Evolutionary conservation across 2,888 invertebrate genomes (phyloP).

Genomic region (Hydriomena furcata): DNA sequence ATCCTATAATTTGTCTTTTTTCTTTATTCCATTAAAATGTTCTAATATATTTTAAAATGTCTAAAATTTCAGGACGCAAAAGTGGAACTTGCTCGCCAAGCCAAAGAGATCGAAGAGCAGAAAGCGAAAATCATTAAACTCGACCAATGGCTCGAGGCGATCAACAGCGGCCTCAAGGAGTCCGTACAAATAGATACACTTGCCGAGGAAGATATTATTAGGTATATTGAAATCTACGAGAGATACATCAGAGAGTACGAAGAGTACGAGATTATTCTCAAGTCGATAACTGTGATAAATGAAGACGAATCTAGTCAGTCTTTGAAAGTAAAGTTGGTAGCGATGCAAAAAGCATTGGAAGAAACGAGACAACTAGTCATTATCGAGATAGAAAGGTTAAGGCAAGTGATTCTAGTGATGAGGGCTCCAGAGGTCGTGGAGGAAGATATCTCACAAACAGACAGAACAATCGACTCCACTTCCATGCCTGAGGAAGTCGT

Average conservation of each 20-base stretch:
- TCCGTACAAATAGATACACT: constrained; percentile 65
- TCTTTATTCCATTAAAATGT: background rate
- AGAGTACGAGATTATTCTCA: constrained; percentile 72
- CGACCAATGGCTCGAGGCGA: constrained; percentile 77
- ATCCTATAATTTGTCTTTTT: too few species aligned
- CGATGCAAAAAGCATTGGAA: constrained; percentile 81
- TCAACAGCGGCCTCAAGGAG: constrained; percentile 76
- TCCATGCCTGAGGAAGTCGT: constrained; percentile 89
- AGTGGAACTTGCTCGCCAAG: constrained; percentile 65
- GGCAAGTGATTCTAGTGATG: constrained; percentile 71
- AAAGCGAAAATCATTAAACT: constrained; percentile 69
- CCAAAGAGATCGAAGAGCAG: constrained; percentile 67
- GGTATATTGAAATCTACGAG: constrained; percentile 76
- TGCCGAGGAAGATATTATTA: constrained; percentile 68
- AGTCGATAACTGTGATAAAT: constrained; percentile 72
- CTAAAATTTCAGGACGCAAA: constrained; percentile 64
- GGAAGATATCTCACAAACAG: constrained; percentile 80
- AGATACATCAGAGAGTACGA: constrained; percentile 74
- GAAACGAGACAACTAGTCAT: constrained; percentile 85
- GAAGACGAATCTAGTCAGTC: constrained; percentile 77
- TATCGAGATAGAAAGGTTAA: constrained; percentile 82
- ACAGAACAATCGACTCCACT: constrained; percentile 86
- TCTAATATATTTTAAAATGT: background rate
- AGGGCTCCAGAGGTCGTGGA: constrained; percentile 67
- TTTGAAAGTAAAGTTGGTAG: constrained; percentile 82